Percentiles rank a stretch among this genome's conserved stretches.
Evolutionary conservation across 2,797 vertebrate genomes (phyloP).

Genomic region (Coccyzus lansbergi): DNA sequence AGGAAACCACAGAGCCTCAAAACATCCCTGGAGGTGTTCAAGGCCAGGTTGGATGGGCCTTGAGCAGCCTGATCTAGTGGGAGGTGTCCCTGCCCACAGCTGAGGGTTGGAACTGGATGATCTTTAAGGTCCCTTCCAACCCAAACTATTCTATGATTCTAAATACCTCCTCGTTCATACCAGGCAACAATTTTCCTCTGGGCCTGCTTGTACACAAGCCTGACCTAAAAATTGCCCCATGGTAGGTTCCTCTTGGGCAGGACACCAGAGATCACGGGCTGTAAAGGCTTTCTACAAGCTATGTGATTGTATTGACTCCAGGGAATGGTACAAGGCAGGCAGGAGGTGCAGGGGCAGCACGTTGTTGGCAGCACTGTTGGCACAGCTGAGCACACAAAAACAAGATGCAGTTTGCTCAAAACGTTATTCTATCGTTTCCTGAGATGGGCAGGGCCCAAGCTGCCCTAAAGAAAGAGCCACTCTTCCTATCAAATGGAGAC

Average conservation of each 20-base stretch:
- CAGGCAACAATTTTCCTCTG: background rate
- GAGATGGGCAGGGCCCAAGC: background rate
- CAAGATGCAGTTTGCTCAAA: background rate
- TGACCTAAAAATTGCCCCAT: background rate
- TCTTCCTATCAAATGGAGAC: background rate
- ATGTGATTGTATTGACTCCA: rapidly evolving
- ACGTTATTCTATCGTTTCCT: background rate
- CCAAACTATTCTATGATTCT: too few relatives aligned
- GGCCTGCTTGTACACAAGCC: background rate
- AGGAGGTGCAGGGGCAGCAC: background rate
- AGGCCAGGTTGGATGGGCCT: too few relatives aligned
- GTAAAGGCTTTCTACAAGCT: background rate
- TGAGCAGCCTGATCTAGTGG: too few relatives aligned
- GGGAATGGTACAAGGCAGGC: background rate
- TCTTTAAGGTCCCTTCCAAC: too few relatives aligned
- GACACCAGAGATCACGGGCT: rapidly evolving
- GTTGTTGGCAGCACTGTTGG: background rate
- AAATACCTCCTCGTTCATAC: background rate
- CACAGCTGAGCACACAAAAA: background rate
- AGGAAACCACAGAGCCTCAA: background rate
- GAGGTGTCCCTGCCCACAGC: too few relatives aligned
- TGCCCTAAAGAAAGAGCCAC: background rate
- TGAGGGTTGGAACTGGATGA: too few relatives aligned
- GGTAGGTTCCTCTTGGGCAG: too few relatives aligned
- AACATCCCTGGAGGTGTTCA: too few relatives aligned